Evolutionary conservation across 2,113 vertebrate genomes (phyloP).

Genomic region (Vulpes ferrilata): DNA sequence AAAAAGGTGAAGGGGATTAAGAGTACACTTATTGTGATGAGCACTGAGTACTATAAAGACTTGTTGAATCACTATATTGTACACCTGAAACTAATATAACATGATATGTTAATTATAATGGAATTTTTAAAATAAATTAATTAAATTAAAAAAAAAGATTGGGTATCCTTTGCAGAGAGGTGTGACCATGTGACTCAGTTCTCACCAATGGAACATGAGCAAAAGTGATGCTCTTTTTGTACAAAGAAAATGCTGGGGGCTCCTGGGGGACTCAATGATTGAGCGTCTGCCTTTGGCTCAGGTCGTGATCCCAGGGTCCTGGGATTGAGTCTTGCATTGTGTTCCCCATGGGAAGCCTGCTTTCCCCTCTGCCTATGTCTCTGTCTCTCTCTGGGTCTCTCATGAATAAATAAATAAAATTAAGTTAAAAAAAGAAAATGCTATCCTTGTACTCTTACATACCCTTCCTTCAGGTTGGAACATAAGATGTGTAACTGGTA

Average conservation of each 20-base stretch:
- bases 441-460: not conserved
- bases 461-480: not conserved
- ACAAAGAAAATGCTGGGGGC: not conserved
- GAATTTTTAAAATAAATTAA: not conserved
- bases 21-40: not conserved
- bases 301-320: too few relatives aligned
- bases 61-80: not conserved
- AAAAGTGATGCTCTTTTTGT: not conserved
- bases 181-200: not conserved
- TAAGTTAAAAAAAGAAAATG: not conserved
- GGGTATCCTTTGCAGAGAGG: not conserved
- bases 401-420: too few relatives aligned
- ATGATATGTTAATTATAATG: not conserved
- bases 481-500: not conserved
- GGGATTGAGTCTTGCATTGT: too few relatives aligned
- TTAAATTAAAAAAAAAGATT: not conserved
- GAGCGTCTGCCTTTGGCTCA: too few relatives aligned
- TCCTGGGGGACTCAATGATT: too few relatives aligned
- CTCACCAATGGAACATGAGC: not conserved
- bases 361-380: too few relatives aligned
- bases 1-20: not conserved
- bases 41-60: not conserved
- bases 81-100: not conserved
- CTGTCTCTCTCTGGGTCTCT: too few relatives aligned
- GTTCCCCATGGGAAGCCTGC: too few relatives aligned